Base-by-base conservation (phyloP, 2,888 invertebrate species). In the Diarsia mendica region DNA sequence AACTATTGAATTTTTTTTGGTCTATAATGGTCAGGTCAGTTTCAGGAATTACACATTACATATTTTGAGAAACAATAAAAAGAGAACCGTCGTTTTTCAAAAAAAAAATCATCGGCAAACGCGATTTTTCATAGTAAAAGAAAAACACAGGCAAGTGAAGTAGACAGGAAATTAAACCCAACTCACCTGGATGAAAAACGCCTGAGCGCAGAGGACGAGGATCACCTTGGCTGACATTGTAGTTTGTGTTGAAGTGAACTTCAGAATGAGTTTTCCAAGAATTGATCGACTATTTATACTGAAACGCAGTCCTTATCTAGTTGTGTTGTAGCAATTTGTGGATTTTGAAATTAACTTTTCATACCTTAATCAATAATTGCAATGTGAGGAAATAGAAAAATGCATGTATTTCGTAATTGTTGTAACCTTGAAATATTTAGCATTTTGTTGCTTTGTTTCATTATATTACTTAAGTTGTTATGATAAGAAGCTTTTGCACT, bases 221-320 rank as follows among this genome's bases (percentile, higher is more conserved):
- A 70, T 66, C 33, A 67, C 58, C 48, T 74, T 75, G 49, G 66
- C 66, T 66, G 66, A 65, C 69, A 68, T 68, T 69, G 68, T 58
- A 58, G 58, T 58, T 58, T 58, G 58, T 55, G 15, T 58, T 58
- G 23, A 58, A 28, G 58, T 28, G 2, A 58, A 58, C 58, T 28
- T 28, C 5, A 15, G 58, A 58, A 0, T 58, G 28, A 8, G 1
- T 58, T 58, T 58, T 58, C 58, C 8, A 28, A 58, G 58, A 58
- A 58, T 15, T 0, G 8, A 3, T 58, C 8, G 23, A 28, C 58
- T 58, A 58, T 58, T 58, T 28, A 58, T 58, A 58, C 15, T 8
- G 15, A 28, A 28, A 1, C 58, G 58, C 15, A 58, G 28, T 28
- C 23, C 58, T 58, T 58, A 58, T 58, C 58, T 58, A 15, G 39